phyloP scores from a whole-genome alignment of 2,113 vertebrate genomes.

The Strix aluco region DNA sequence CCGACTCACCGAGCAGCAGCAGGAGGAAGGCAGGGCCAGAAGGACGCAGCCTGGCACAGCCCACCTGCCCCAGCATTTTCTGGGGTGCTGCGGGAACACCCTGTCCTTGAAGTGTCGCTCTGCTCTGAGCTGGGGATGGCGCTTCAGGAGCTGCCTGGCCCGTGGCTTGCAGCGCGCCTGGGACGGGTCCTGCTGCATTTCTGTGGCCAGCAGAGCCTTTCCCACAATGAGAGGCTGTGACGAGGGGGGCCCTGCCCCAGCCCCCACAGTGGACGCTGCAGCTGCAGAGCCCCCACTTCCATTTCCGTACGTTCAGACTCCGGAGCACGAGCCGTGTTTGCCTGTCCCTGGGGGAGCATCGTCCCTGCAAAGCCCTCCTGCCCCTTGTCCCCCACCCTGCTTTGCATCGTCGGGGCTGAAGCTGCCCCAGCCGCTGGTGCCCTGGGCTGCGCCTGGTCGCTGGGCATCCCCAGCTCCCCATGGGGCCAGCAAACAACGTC shows the following conservation, averaged over 20 bases:
- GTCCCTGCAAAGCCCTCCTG: neutral
- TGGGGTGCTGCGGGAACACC: neutral
- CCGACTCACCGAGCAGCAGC: neutral
- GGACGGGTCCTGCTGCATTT: neutral
- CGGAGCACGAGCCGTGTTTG: neutral
- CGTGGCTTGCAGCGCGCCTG: neutral
- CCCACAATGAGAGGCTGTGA: neutral
- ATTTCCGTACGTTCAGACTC: neutral
- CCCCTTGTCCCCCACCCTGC: neutral
- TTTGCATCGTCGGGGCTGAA: too few species aligned
- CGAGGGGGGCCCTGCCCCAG: neutral
- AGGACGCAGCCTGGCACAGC: neutral
- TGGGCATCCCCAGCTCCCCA: too few species aligned
- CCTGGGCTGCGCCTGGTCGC: too few species aligned
- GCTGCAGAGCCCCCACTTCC: neutral
- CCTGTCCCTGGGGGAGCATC: neutral
- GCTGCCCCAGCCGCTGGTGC: too few species aligned
- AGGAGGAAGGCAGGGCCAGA: neutral
- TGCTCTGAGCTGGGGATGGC: neutral
- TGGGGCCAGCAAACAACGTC: too few species aligned
- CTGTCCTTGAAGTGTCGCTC: neutral
- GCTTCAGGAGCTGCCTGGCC: neutral
- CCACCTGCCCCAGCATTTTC: neutral
- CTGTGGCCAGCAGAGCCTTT: neutral
- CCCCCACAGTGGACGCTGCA: neutral